Evolutionary conservation across 37 sponge, comb jelly and placozoan genomes (phyloP), one percentile per base, ranked within the genome.

Genomic region (Corticium candelabrum): DNA sequence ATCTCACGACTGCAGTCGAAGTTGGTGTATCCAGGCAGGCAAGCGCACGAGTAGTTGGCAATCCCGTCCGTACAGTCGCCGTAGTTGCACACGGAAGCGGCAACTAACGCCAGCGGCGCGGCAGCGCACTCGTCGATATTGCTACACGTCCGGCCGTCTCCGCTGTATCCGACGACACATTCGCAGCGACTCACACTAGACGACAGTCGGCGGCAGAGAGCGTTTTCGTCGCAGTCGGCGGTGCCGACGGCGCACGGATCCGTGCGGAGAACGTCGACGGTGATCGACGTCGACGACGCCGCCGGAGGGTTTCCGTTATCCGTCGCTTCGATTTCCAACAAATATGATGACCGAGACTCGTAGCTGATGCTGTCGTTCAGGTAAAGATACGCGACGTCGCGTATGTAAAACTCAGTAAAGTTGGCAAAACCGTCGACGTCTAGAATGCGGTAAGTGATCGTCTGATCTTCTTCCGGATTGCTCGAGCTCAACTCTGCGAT

Each of bases 161-260:
- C 62, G 62, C 15, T 27, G 62, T 50, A 50, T 50, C 62, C 62
- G 21, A 21, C 15, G 21, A 50, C 15, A 21, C 62, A 50, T 50
- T 50, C 62, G 62, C 62, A 50, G 11, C 62, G 62, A 21, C 62
- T 50, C 62, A 21, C 21, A 11, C 15, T 50, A 11, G 62, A 11
- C 15, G 11, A 27, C 62, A 21, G 11, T 50, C 73, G 73, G 5
- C 5, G 33, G 73, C 73, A 70, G 35, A 7, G 5, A 7, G 73
- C 73, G 35, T 5, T 32, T 7, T 15, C 31, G 73, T 15, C 73
- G 31, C 73, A 70, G 31, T 34, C 31, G 73, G 29, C 29, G 5
- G 73, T 70, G 73, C 73, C 73, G 29, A 29, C 31, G 35, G 73
- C 73, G 31, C 73, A 70, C 31, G 73, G 73, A 15, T 70, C 73